These are phyloP conservation scores for Pocillopora damicornis DNA, from an alignment of 64 coral and sea anemone genomes.

Conservation along the genomic window DNA sequence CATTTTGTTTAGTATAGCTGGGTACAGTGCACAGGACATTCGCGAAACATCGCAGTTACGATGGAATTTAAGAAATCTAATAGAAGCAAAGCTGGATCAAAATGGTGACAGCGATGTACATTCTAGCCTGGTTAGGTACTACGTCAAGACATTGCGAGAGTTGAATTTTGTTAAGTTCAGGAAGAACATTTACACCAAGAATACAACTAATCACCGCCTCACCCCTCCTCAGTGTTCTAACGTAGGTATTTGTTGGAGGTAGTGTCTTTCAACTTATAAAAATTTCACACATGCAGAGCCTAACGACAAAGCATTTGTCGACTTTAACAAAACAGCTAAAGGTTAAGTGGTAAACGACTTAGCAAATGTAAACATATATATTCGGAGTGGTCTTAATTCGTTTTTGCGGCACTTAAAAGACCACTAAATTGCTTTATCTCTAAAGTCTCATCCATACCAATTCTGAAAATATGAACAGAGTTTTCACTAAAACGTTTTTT, in stretches of 20 bases:
- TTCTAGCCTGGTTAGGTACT: background rate
- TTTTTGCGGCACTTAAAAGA: too few species aligned
- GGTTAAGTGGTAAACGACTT: too few species aligned
- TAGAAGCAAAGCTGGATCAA: conserved; percentile 17
- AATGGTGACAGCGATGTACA: background rate
- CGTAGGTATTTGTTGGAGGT: background rate
- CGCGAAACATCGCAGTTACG: conserved; percentile 5
- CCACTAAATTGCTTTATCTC: too few species aligned
- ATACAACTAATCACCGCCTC: background rate
- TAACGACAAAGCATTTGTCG: background rate
- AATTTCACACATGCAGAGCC: background rate
- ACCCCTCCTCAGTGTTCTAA: background rate
- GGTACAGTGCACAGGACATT: background rate
- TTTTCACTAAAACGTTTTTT: too few species aligned
- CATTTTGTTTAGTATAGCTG: background rate
- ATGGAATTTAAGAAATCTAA: background rate
- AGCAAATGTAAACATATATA: too few species aligned
- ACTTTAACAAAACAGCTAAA: too few species aligned
- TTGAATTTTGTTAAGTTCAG: background rate
- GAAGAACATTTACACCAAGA: background rate
- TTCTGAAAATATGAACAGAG: too few species aligned
- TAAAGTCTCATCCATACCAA: too few species aligned
- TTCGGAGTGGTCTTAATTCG: too few species aligned
- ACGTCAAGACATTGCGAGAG: conserved; percentile 4
- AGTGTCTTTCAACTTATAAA: background rate